Percentiles rank a stretch among this genome's conserved stretches.
These are phyloP conservation scores for Delphinapterus leucas DNA, from an alignment of 2,113 vertebrate species.

Conservation along the genomic window DNA sequence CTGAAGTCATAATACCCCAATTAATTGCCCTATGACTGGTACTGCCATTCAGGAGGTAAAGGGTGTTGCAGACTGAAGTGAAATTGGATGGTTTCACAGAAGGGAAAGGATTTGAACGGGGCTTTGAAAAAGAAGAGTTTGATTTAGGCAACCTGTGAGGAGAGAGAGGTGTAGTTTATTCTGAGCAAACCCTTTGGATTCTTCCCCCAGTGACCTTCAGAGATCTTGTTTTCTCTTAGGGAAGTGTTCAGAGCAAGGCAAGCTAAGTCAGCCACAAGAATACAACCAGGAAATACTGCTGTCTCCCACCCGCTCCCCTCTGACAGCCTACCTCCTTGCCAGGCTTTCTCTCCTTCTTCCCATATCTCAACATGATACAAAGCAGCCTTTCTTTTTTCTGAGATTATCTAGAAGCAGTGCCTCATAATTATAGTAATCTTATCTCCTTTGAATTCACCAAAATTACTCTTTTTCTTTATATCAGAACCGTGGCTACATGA, in stretches of 20 bases:
- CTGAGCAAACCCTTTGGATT: not conserved
- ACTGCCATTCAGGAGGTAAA: not conserved
- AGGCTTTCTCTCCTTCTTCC: not conserved
- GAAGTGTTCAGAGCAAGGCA: not conserved
- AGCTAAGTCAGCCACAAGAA: not conserved
- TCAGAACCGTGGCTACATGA: not conserved
- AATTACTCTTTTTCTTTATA: constrained; percentile 66
- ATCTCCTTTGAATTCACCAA: constrained; percentile 58
- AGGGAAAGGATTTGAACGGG: not conserved
- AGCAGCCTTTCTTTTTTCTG: constrained; percentile 47
- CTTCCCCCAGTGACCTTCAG: not conserved
- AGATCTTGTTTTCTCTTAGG: not conserved
- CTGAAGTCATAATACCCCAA: not conserved
- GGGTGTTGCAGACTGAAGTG: not conserved
- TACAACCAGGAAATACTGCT: not conserved
- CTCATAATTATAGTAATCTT: constrained; percentile 67
- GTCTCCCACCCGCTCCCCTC: not conserved
- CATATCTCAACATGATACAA: constrained; percentile 7
- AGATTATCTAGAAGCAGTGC: constrained; percentile 43
- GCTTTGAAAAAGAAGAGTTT: not conserved
- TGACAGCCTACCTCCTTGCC: not conserved
- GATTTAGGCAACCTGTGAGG: not conserved
- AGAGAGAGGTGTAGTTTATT: not conserved
- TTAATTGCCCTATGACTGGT: not conserved
- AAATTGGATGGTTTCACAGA: not conserved